Percentiles rank a stretch among this genome's conserved stretches.
Conservation (phyloP, 2,888 invertebrate genomes). For the Drosophila paramelanica region DNA sequence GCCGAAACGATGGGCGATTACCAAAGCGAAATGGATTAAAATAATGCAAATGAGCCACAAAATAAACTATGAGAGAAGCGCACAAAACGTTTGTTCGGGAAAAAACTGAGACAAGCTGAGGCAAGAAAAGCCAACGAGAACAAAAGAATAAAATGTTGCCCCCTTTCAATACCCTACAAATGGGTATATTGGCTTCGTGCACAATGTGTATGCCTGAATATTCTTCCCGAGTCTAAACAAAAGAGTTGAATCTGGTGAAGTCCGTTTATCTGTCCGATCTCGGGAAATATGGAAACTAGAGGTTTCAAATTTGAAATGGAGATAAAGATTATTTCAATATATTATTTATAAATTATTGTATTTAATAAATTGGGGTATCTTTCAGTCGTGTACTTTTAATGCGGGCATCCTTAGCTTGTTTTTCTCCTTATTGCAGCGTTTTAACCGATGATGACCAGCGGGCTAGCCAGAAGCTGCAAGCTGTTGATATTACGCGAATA, state of each 20-base stretch:
- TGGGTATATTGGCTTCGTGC: background rate
- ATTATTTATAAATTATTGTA: no score
- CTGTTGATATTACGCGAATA: slow-evolving; percentile 18
- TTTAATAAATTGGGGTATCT: background rate
- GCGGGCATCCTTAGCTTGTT: background rate
- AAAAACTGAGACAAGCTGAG: slow-evolving; percentile 18
- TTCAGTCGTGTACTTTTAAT: background rate
- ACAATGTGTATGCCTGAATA: no score
- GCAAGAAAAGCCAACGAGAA: slow-evolving; percentile 14
- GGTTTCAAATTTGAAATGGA: no score
- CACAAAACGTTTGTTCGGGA: slow-evolving; percentile 13
- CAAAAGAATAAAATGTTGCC: slow-evolving; percentile 37
- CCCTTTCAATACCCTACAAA: background rate
- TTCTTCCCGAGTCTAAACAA: no score
- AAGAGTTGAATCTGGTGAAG: no score
- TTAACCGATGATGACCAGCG: slow-evolving; percentile 28
- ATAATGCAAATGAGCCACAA: slow-evolving; percentile 77
- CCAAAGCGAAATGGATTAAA: slow-evolving; percentile 68
- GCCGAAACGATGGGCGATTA: slow-evolving; percentile 38
- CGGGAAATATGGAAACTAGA: no score
- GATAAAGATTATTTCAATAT: no score
- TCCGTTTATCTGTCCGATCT: no score
- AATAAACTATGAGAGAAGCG: slow-evolving; percentile 46
- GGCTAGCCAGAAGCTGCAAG: slow-evolving; percentile 37
- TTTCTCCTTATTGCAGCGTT: slow-evolving; percentile 15